Percentiles rank a stretch among this genome's conserved stretches.
Evolutionary conservation across 2,888 invertebrate genomes (phyloP).

Genomic region (Schizotus pectinicornis): DNA sequence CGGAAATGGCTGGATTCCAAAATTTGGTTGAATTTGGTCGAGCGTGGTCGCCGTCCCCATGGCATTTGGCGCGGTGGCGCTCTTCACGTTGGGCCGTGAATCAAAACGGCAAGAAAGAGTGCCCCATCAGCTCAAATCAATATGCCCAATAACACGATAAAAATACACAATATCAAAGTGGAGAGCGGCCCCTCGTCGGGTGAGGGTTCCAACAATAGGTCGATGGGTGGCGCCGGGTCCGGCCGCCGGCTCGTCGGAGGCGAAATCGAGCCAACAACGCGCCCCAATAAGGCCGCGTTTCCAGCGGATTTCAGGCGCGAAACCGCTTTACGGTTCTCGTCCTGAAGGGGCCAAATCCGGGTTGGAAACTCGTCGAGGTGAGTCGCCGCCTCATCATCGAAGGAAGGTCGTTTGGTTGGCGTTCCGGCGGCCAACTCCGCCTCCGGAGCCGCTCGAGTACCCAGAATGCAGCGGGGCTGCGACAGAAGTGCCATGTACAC

Average conservation of each 20-base stretch:
- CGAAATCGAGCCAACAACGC: slow-evolving; percentile 10
- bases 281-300: slow-evolving; percentile 32
- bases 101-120: slow-evolving; percentile 46
- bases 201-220: slow-evolving; percentile 51
- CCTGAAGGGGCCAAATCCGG: slow-evolving; percentile 21
- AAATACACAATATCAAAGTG: slow-evolving; percentile 58
- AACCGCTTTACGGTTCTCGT: slow-evolving; percentile 9
- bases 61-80: not conserved
- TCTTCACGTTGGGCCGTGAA: slow-evolving; percentile 24
- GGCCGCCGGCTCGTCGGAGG: slow-evolving; percentile 2
- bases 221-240: slow-evolving; percentile 40
- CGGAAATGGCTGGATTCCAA: too few relatives aligned
- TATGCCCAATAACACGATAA: slow-evolving; percentile 60
- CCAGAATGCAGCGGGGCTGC: slow-evolving; percentile 56
- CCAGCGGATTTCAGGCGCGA: slow-evolving; percentile 8
- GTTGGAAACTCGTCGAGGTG: slow-evolving; percentile 12
- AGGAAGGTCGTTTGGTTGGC: slow-evolving; percentile 32
- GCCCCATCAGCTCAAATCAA: slow-evolving; percentile 47
- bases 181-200: slow-evolving; percentile 47
- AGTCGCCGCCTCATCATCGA: not conserved
- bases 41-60: too few relatives aligned
- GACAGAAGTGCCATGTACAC: slow-evolving; percentile 60
- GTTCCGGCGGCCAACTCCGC: slow-evolving; percentile 33
- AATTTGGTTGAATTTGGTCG: too few relatives aligned
- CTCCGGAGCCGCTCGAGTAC: slow-evolving; percentile 51